Evolutionary conservation across 2,888 invertebrate species (phyloP).

Genomic region (Nymphalis c-album): DNA sequence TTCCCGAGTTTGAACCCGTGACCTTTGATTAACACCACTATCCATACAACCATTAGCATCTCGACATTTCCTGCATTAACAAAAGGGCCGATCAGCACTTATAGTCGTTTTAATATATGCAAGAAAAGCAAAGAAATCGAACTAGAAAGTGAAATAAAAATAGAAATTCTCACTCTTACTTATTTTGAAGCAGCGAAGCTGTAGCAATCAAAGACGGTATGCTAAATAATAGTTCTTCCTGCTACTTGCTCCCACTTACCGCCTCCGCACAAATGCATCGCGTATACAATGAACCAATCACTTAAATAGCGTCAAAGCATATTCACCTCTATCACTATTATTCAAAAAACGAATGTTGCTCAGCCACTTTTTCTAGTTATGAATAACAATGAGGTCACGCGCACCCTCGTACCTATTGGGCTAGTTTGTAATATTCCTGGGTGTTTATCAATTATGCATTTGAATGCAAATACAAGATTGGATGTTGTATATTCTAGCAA

Average conservation of each 20-base stretch:
- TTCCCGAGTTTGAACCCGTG: too few relatives aligned
- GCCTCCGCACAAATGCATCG: conserved; percentile 28
- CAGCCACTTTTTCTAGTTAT: neutral
- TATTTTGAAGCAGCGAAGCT: conserved; percentile 8
- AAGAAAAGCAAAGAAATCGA: neutral
- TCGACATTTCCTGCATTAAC: too few relatives aligned
- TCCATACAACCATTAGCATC: too few relatives aligned
- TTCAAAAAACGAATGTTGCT: conserved; percentile 10
- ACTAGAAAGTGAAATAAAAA: neutral
- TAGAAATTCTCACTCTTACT: conserved; percentile 8
- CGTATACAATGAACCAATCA: conserved; percentile 19
- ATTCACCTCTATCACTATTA: conserved; percentile 4
- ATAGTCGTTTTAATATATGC: too few relatives aligned
- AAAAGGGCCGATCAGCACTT: too few relatives aligned
- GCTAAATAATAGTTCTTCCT: conserved; percentile 36
- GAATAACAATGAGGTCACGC: conserved; percentile 11
- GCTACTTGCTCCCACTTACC: conserved; percentile 36
- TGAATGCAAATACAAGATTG: conserved; percentile 31
- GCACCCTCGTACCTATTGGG: neutral
- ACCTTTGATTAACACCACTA: too few relatives aligned
- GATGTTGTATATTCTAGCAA: conserved; percentile 16
- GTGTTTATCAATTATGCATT: conserved; percentile 36
- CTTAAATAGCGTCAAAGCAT: conserved; percentile 5
- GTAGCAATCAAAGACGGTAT: conserved; percentile 23
- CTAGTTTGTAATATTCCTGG: conserved; percentile 27